phyloP scores from a whole-genome alignment of 2,888 invertebrate genomes.

The Selenia dentaria region DNA sequence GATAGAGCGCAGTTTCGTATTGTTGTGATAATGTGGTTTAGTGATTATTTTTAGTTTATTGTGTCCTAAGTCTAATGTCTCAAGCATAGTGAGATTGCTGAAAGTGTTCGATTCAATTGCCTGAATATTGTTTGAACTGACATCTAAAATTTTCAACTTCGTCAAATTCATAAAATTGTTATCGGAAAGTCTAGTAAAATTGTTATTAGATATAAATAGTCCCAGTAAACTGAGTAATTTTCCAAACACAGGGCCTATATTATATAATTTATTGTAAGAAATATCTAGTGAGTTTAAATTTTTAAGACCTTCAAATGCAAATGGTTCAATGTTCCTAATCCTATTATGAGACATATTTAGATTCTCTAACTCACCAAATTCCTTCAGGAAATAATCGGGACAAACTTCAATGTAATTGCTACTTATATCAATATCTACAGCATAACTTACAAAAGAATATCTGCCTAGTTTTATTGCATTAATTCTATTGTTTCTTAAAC shows the following conservation, averaged over 20 bases:
- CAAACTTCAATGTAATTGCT: background rate
- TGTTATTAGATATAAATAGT: slow-evolving; percentile 3
- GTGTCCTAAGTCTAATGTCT: slow-evolving; percentile 17
- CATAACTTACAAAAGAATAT: background rate
- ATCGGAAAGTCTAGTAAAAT: background rate
- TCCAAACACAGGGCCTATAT: slow-evolving; percentile 1
- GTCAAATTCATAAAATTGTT: background rate
- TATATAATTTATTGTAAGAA: slow-evolving; percentile 2
- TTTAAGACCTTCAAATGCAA: slow-evolving; percentile 3
- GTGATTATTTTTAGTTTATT: slow-evolving; percentile 15
- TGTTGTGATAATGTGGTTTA: slow-evolving; percentile 11
- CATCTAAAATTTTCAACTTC: slow-evolving; percentile 3
- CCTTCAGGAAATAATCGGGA: slow-evolving; percentile 1
- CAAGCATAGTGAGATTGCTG: background rate
- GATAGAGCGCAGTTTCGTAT: slow-evolving; percentile 14
- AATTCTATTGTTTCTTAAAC: slow-evolving; percentile 1
- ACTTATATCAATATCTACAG: slow-evolving; percentile 3
- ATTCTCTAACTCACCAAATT: slow-evolving; percentile 1
- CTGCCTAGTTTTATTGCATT: background rate
- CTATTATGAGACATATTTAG: slow-evolving; percentile 9
- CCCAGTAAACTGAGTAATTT: background rate
- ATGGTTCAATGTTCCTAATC: slow-evolving; percentile 1
- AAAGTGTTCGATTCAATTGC: slow-evolving; percentile 2
- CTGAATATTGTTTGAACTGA: background rate
- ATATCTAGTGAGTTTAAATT: slow-evolving; percentile 8